Base-by-base conservation (phyloP, 2,113 vertebrate genomes). In the Rynchops niger region DNA sequence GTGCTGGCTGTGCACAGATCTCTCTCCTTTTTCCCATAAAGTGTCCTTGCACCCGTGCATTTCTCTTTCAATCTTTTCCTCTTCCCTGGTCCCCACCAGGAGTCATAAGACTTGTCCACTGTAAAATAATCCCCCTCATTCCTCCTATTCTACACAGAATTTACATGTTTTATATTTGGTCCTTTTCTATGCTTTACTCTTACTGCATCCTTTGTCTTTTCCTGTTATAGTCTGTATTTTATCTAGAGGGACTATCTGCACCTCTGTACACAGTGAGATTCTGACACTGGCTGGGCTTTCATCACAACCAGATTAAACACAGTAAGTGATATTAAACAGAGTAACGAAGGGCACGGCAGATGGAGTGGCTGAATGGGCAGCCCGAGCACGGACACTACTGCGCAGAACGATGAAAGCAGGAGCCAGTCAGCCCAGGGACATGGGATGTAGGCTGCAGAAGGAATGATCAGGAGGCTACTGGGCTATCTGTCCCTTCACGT, bases 371-470 rank as follows among this genome's bases (percentile, higher is more conserved):
- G 67, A 71, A 73, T 56, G 89, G 49, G 65, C 61, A 10, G 17
- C 70, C 66, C 69, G 38, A 93, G 73, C 69, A 50, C 1, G 29
- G 59, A 50, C 6, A 0, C 29, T 67, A 5, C 0, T 30, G 38
- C 10, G 42, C 86, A 73, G 40, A 77, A 40, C 7, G 1, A 83
- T n/a, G 66, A 77, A 65, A 83, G 47, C 65, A 38, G 36, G 78
- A 91, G 49, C 38, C 91, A 50, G 69, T 38, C 65, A 86, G 67
- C 56, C 21, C 59, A 21, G 80, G 63, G 13, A 56, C 1, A 4
- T 4, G 43, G 74, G 43, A 17, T 43, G 21, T 4, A 21, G 0
- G 0, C 72, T 66, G 84, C 73, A 6, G 4, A 15, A 77, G 67
- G 79, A 53, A 49, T 22, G 45, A 83, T 38, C 38, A 29, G 40